These are phyloP conservation scores for Nezara viridula DNA, from an alignment of 2,888 invertebrate genomes.

Conservation along the genomic window DNA sequence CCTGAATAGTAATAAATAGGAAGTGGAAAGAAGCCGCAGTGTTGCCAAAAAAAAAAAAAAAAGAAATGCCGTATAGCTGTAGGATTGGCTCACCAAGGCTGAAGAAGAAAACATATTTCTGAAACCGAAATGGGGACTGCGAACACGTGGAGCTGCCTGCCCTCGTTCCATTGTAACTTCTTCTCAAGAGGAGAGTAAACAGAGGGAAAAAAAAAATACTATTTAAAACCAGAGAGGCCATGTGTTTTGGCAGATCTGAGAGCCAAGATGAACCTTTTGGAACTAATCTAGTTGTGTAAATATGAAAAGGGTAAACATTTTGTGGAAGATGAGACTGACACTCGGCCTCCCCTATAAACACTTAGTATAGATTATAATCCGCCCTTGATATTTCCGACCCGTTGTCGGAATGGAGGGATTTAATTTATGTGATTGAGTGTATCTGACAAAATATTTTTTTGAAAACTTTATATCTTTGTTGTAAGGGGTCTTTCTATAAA, in stretches of 20 bases:
- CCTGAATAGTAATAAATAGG: neutral
- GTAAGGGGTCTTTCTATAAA: too few relatives aligned
- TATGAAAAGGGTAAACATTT: slow-evolving; percentile 8
- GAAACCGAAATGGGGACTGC: neutral
- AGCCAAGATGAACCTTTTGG: slow-evolving; percentile 24
- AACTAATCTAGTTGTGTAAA: slow-evolving; percentile 20
- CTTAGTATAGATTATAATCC: neutral
- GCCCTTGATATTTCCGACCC: neutral
- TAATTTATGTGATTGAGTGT: too few relatives aligned
- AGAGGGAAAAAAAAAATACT: slow-evolving; percentile 24
- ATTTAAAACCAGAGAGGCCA: slow-evolving; percentile 46
- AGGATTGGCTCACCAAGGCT: neutral
- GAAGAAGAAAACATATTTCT: neutral
- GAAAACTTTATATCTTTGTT: too few relatives aligned
- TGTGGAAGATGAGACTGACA: slow-evolving; percentile 22
- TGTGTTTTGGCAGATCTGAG: slow-evolving; percentile 46
- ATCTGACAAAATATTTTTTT: too few relatives aligned
- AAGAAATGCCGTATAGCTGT: neutral
- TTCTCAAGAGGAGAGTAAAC: slow-evolving; percentile 44
- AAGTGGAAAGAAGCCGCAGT: neutral
- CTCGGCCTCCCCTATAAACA: neutral
- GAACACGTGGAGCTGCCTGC: neutral
- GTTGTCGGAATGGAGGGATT: neutral
- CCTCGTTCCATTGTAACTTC: slow-evolving; percentile 31
- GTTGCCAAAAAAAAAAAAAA: neutral